A percentile compares a stretch with the other conserved stretches of the same genome.
These are phyloP conservation scores for Onychomys leucogaster DNA, from an alignment of 2,797 vertebrate species.

Conservation along the genomic window DNA sequence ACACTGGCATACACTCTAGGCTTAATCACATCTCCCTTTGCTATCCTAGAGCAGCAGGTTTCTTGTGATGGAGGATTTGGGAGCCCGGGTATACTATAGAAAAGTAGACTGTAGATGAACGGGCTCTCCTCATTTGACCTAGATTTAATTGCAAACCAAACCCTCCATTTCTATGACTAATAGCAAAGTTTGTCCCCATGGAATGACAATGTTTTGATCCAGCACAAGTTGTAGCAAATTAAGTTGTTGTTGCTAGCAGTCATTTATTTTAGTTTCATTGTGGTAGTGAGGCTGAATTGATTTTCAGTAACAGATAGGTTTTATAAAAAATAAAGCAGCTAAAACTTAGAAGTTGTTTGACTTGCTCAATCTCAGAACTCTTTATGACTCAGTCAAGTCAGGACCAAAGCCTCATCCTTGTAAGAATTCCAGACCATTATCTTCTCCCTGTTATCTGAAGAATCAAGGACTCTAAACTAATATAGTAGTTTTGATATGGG, in stretches of 20 bases:
- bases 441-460: neutral
- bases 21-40: neutral
- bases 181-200: neutral
- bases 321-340: neutral
- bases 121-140: neutral
- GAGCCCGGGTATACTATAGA: neutral
- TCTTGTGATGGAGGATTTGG: neutral
- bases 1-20: neutral
- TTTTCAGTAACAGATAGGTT: neutral
- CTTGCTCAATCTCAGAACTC: neutral
- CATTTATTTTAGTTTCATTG: neutral
- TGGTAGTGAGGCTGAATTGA: neutral
- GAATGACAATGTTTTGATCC: neutral
- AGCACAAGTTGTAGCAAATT: neutral
- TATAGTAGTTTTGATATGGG: slow-evolving; percentile 70
- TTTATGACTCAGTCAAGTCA: neutral
- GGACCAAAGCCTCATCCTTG: neutral
- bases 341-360: neutral
- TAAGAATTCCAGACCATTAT: neutral
- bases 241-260: neutral
- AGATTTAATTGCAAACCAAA: neutral
- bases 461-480: neutral
- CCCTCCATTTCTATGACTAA: neutral
- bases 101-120: neutral
- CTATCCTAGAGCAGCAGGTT: neutral